These are phyloP conservation scores for Argyrosomus japonicus DNA, from an alignment of 2,113 vertebrate species.

Conservation along the genomic window DNA sequence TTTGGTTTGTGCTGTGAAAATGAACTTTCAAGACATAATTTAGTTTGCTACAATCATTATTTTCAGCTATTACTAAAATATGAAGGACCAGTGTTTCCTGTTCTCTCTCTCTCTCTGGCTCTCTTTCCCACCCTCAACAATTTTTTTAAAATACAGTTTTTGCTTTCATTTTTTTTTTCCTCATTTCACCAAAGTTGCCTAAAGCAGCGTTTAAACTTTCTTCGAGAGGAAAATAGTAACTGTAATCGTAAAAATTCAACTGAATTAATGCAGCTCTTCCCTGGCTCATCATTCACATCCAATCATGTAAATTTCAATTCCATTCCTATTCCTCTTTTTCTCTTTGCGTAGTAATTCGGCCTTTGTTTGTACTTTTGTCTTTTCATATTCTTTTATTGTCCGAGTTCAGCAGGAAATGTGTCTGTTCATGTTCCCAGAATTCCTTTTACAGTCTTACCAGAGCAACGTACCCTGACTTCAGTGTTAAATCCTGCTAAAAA, in stretches of 20 bases:
- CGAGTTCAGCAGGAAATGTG: conserved; percentile 55
- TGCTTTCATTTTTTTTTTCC: neutral
- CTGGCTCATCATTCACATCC: conserved; percentile 26
- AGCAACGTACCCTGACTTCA: conserved; percentile 54
- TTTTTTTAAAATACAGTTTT: conserved; percentile 15
- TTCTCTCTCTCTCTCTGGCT: neutral
- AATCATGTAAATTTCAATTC: conserved; percentile 17
- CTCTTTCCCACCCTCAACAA: neutral
- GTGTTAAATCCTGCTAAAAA: conserved; percentile 76
- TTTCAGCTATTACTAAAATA: neutral
- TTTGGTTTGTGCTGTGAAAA: conserved; percentile 5
- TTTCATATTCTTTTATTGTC: conserved; percentile 50
- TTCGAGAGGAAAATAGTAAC: neutral
- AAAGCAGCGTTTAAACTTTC: conserved; percentile 34
- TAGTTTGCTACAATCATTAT: neutral
- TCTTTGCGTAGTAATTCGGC: conserved; percentile 26
- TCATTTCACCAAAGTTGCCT: neutral
- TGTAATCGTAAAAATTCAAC: conserved; percentile 13
- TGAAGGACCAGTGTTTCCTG: neutral
- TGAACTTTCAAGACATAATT: neutral
- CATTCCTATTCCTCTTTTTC: conserved; percentile 23
- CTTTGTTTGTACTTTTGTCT: conserved; percentile 57
- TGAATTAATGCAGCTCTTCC: conserved; percentile 3
- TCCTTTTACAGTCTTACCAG: conserved; percentile 57
- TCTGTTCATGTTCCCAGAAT: conserved; percentile 58